A percentile compares a stretch with the other conserved stretches of the same genome.
Conservation (phyloP, 2,797 vertebrate species). For the Gymnothorax javanicus region DNA sequence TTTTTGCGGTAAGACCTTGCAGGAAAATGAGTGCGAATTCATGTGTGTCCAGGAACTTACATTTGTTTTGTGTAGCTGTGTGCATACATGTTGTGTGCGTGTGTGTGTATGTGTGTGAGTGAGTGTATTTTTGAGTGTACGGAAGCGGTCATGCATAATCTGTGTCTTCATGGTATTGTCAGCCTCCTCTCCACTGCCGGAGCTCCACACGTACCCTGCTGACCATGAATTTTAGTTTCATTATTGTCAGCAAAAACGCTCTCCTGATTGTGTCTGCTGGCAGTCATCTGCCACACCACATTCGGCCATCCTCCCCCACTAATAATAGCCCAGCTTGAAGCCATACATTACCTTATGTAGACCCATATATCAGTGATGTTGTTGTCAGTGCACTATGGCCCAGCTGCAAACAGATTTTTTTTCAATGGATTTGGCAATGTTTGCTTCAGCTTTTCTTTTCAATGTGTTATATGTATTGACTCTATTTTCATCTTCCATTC, state of each 20-base stretch:
- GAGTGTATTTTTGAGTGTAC: slow-evolving; percentile 23
- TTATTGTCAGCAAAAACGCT: neutral
- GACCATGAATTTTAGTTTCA: neutral
- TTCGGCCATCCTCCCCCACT: neutral
- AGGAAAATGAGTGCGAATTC: no score
- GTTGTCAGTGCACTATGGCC: neutral
- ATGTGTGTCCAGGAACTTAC: neutral
- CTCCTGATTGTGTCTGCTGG: neutral
- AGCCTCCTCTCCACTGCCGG: neutral
- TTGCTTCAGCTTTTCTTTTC: neutral
- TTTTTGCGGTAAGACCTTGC: no score
- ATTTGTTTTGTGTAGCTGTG: neutral
- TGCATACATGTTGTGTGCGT: slow-evolving; percentile 18
- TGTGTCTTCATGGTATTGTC: neutral
- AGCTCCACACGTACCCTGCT: neutral
- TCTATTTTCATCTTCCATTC: no score
- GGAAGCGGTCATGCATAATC: neutral
- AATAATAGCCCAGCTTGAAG: neutral
- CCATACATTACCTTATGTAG: neutral
- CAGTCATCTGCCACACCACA: neutral
- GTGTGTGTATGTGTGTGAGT: slow-evolving; percentile 32
- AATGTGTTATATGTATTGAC: neutral
- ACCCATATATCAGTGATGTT: neutral
- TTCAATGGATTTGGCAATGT: neutral
- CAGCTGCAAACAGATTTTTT: neutral